These are phyloP conservation scores for Lycaon pictus DNA, from an alignment of 2,113 vertebrate species.

Conservation along the genomic window DNA sequence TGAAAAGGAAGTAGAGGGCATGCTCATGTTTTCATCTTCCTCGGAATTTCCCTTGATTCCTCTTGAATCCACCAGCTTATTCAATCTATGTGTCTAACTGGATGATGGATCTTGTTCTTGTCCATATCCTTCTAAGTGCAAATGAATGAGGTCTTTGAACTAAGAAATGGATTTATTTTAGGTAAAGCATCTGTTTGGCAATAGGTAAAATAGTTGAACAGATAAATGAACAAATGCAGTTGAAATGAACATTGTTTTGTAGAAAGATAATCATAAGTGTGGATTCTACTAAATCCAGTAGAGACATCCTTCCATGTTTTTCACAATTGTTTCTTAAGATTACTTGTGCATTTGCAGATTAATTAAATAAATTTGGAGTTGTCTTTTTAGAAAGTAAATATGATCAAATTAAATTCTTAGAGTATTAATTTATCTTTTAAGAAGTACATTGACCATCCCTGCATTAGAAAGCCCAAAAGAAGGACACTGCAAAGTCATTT, in stretches of 20 bases:
- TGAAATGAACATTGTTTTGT: not conserved
- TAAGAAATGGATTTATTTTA: not conserved
- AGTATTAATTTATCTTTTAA: not conserved
- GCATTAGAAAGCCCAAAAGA: not conserved
- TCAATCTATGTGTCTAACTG: not conserved
- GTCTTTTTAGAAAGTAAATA: not conserved
- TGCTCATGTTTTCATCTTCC: not conserved
- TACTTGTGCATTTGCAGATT: not conserved
- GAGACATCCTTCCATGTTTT: not conserved
- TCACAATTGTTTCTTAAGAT: not conserved
- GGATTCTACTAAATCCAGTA: not conserved
- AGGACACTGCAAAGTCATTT: not conserved
- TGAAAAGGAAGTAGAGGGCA: not conserved
- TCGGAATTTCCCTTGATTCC: not conserved
- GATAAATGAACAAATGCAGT: not conserved
- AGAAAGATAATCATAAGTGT: not conserved
- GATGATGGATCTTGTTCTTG: not conserved
- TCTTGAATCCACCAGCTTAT: not conserved
- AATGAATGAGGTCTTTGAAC: not conserved
- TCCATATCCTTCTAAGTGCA: not conserved
- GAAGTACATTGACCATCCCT: not conserved
- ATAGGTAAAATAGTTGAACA: not conserved
- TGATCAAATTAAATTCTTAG: not conserved
- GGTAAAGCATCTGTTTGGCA: not conserved
- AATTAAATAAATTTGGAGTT: not conserved